phyloP scores from a whole-genome alignment of 2,888 invertebrate genomes.

The Operophtera brumata region DNA sequence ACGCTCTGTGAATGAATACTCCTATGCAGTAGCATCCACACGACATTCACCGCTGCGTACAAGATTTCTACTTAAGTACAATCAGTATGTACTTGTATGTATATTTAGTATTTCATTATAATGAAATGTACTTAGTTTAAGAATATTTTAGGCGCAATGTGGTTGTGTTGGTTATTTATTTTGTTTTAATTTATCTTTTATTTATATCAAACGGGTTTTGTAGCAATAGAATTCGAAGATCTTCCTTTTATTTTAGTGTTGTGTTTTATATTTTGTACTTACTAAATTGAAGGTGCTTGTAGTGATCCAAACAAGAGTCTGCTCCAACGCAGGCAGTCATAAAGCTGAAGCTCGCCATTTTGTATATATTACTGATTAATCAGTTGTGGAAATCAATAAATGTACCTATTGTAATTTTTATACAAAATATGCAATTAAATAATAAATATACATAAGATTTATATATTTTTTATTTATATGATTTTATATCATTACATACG shows the following conservation, averaged over 20 bases:
- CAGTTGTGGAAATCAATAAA: constrained; percentile 64
- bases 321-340: constrained; percentile 45
- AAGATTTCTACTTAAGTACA: constrained; percentile 55
- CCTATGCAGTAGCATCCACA: too few species aligned
- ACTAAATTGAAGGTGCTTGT: constrained; percentile 68
- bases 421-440: constrained; percentile 77
- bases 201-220: constrained; percentile 73
- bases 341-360: constrained; percentile 65
- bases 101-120: constrained; percentile 49
- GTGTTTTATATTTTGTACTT: constrained; percentile 71
- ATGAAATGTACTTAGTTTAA: constrained; percentile 59
- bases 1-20: too few species aligned
- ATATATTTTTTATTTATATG: constrained; percentile 17
- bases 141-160: constrained; percentile 56
- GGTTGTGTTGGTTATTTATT: constrained; percentile 80
- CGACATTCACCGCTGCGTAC: constrained; percentile 24
- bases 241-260: constrained; percentile 66
- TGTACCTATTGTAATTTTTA: constrained; percentile 77
- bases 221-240: constrained; percentile 61
- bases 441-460: constrained; percentile 48
- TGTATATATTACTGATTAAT: constrained; percentile 63
- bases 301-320: constrained; percentile 44
- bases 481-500: constrained; percentile 1
- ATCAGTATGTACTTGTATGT: constrained; percentile 37
- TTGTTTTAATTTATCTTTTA: constrained; percentile 73